Conservation (phyloP, 2,888 invertebrate species). For the Emmelina monodactyla region DNA sequence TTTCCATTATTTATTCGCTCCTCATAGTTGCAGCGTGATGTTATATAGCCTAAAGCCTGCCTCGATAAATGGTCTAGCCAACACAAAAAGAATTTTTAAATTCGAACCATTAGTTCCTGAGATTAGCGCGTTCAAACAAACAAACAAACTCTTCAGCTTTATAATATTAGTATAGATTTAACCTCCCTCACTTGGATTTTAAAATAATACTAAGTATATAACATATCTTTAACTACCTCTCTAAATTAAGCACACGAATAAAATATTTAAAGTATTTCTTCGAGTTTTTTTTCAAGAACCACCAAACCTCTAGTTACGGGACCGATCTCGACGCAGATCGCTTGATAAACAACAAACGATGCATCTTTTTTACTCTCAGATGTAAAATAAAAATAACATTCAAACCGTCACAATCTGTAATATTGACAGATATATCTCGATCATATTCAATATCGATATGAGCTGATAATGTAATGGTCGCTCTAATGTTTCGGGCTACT, state of each 20-base stretch:
- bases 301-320: constrained; percentile 44
- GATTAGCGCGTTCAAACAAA: no score
- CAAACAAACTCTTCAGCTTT: no score
- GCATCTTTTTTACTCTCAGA: constrained; percentile 38
- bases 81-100: no score
- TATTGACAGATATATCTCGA: constrained; percentile 46
- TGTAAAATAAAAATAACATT: constrained; percentile 43
- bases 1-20: no score
- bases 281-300: constrained; percentile 22
- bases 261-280: constrained; percentile 39
- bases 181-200: no score
- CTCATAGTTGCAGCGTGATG: no score
- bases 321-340: constrained; percentile 34
- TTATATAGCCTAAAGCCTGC: no score
- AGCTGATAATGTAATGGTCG: constrained; percentile 55
- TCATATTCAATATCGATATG: constrained; percentile 33
- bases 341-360: constrained; percentile 17
- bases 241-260: constrained; percentile 20
- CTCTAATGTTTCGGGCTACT: constrained; percentile 37
- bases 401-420: constrained; percentile 31
- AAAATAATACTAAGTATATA: neutral
- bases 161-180: no score
- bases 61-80: no score
- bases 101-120: no score
- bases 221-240: constrained; percentile 1